These are phyloP conservation scores for Peromyscus eremicus DNA, from an alignment of 2,797 vertebrate genomes.

Conservation along the genomic window DNA sequence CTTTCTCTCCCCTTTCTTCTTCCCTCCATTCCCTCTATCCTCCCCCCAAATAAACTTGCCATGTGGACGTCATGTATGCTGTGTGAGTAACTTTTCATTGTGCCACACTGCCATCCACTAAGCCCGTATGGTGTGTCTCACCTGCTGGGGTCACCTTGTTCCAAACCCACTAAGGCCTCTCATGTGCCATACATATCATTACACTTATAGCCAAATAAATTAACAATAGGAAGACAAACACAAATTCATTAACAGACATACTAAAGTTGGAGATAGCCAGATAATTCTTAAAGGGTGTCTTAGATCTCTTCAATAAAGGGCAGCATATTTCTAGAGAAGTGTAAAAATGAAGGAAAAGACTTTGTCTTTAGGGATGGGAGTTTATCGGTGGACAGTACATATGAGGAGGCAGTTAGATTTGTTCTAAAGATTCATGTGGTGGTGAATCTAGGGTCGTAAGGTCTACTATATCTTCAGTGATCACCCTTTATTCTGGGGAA, in stretches of 20 bases:
- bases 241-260: not conserved
- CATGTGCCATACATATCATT: too few species aligned
- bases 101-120: too few species aligned
- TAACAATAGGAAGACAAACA: not conserved
- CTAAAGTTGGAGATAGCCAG: not conserved
- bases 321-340: not conserved
- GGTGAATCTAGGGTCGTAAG: not conserved
- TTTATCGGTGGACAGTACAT: not conserved
- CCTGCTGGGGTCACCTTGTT: too few species aligned
- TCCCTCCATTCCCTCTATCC: too few species aligned
- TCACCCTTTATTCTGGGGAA: not conserved
- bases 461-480: not conserved
- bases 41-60: too few species aligned
- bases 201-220: not conserved
- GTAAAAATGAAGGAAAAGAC: not conserved
- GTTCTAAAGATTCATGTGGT: not conserved
- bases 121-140: too few species aligned
- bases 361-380: not conserved
- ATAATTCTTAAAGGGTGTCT: not conserved
- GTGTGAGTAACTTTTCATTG: too few species aligned
- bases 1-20: too few species aligned
- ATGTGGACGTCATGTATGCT: too few species aligned
- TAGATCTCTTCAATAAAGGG: not conserved
- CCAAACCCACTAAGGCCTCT: too few species aligned
- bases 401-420: not conserved